Evolutionary conservation across 2,888 invertebrate species (phyloP).

Genomic region (Erebia palarica): DNA sequence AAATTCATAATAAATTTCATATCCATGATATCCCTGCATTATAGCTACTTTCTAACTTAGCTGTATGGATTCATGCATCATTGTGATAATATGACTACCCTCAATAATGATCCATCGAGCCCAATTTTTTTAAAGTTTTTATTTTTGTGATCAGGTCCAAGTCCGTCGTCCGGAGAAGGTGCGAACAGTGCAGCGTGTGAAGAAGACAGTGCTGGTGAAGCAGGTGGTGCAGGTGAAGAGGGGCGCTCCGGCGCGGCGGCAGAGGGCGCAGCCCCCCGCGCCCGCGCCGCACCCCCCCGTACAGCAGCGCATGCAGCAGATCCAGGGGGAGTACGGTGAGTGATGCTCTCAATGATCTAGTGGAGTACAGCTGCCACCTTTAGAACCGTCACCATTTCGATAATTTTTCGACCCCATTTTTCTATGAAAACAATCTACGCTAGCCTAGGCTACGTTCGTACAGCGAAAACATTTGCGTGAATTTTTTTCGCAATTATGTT

Average conservation of each 20-base stretch:
- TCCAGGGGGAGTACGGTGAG: conserved; percentile 89
- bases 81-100: too few species aligned
- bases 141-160: neutral
- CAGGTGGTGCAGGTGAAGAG: conserved; percentile 91
- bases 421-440: too few species aligned
- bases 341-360: neutral
- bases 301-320: conserved; percentile 84
- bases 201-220: conserved; percentile 93
- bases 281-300: conserved; percentile 52
- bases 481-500: too few species aligned
- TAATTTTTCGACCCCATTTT: too few species aligned
- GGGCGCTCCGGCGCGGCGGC: conserved; percentile 56
- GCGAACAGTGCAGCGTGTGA: conserved; percentile 91
- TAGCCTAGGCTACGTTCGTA: too few species aligned
- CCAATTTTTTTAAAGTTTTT: neutral
- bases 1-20: too few species aligned
- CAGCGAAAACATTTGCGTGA: too few species aligned
- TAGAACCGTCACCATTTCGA: too few species aligned
- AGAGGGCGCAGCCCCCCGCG: conserved; percentile 64
- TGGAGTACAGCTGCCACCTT: too few species aligned
- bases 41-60: too few species aligned
- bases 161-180: conserved; percentile 89
- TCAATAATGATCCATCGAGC: neutral
- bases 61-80: too few species aligned
- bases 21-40: too few species aligned